phyloP scores from a whole-genome alignment of 2,113 vertebrate genomes.

The Chionodraco myersi region DNA sequence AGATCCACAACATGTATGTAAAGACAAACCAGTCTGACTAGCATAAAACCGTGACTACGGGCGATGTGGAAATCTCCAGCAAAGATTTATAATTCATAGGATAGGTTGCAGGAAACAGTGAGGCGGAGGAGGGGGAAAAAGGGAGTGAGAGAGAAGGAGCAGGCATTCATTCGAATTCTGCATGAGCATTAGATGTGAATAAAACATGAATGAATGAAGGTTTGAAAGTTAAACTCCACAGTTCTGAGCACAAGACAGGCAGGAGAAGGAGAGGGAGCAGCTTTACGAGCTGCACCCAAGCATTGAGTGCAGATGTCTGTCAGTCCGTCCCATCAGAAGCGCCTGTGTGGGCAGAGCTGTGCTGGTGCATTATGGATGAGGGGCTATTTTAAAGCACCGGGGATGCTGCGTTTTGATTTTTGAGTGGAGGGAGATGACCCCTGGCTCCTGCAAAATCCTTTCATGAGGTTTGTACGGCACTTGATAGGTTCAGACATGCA shows the following conservation, averaged over 20 bases:
- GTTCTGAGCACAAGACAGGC: conserved; percentile 40
- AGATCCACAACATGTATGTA: conserved; percentile 22
- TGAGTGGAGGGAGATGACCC: conserved; percentile 70
- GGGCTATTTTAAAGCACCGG: conserved; percentile 76
- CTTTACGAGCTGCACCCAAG: conserved; percentile 69
- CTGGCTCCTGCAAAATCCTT: conserved; percentile 69
- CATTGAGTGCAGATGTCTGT: conserved; percentile 78
- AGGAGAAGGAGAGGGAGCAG: conserved; percentile 30
- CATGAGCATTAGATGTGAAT: conserved; percentile 78
- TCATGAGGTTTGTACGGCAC: conserved; percentile 37
- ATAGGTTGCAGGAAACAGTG: conserved; percentile 72
- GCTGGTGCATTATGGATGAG: conserved; percentile 83
- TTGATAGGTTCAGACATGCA: conserved; percentile 60
- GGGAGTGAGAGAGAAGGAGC: conserved; percentile 27
- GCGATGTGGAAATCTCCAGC: conserved; percentile 63
- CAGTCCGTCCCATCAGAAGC: conserved; percentile 74
- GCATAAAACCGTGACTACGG: conserved; percentile 40
- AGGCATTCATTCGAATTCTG: conserved; percentile 66
- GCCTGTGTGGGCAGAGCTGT: conserved; percentile 74
- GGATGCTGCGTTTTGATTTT: conserved; percentile 77
- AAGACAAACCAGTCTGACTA: conserved; percentile 7
- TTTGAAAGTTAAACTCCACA: conserved; percentile 71
- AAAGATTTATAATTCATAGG: conserved; percentile 79
- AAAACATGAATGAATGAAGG: conserved; percentile 80
- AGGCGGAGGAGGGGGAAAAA: conserved; percentile 33